These are phyloP conservation scores for Triplophysa tibetana DNA, from an alignment of 2,113 vertebrate genomes.

Conservation along the genomic window DNA sequence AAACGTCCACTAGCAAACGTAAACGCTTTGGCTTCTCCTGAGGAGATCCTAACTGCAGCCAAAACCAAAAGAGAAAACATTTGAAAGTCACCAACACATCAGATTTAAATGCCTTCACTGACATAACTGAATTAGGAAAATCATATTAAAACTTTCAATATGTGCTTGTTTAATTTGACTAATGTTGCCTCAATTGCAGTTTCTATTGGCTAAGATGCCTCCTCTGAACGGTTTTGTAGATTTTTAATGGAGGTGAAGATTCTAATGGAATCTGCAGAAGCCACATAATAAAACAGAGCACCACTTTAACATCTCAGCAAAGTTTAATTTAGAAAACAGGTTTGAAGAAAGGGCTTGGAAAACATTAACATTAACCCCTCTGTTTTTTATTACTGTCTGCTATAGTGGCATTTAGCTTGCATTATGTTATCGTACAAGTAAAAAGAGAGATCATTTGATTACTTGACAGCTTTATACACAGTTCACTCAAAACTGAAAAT, in stretches of 20 bases:
- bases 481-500: too few relatives aligned
- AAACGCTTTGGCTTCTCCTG: slow-evolving; percentile 93
- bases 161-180: slow-evolving; percentile 1
- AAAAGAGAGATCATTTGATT: too few relatives aligned
- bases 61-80: slow-evolving; percentile 1
- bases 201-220: slow-evolving; percentile 6
- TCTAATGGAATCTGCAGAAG: slow-evolving; percentile 36
- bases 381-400: not conserved
- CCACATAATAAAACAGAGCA: slow-evolving; percentile 4
- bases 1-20: slow-evolving; percentile 87
- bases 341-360: slow-evolving; percentile 1
- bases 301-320: slow-evolving; percentile 4
- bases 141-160: not conserved
- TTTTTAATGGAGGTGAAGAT: not conserved
- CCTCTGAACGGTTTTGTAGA: not conserved
- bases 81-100: slow-evolving; percentile 6
- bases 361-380: not conserved
- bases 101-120: not conserved
- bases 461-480: too few relatives aligned
- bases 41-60: slow-evolving; percentile 82
- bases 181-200: slow-evolving; percentile 15
- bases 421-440: not conserved
- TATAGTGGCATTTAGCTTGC: not conserved
- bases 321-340: slow-evolving; percentile 21
- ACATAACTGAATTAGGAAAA: not conserved